Conservation (phyloP, 2,888 invertebrate species). For the Ellobium chinense region DNA sequence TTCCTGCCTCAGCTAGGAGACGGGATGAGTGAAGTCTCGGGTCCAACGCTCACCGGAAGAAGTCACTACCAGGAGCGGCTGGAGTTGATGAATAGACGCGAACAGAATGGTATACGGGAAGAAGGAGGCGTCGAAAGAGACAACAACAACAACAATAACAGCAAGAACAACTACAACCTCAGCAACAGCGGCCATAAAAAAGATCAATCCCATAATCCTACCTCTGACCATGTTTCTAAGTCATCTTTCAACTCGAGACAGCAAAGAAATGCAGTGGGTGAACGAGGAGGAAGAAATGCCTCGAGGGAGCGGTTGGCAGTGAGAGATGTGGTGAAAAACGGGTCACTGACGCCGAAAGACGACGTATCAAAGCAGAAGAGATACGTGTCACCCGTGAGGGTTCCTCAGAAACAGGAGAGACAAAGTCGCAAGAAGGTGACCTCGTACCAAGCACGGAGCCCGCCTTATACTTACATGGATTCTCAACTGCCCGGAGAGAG, state of each 20-base stretch:
- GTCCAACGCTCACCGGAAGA: not conserved
- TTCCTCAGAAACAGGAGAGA: not conserved
- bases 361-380: not conserved
- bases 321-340: slow-evolving; percentile 1
- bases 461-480: slow-evolving; percentile 2
- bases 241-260: not conserved
- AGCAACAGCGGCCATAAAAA: not conserved
- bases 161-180: not conserved
- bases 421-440: not conserved
- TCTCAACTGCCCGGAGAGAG: slow-evolving; percentile 15
- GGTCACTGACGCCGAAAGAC: not conserved
- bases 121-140: not conserved
- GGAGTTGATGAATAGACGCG: slow-evolving; percentile 1
- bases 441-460: not conserved
- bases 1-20: slow-evolving; percentile 43
- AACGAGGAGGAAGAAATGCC: not conserved
- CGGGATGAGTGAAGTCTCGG: slow-evolving; percentile 22
- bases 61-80: slow-evolving; percentile 18
- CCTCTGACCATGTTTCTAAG: not conserved
- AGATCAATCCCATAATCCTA: not conserved
- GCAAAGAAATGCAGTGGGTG: not conserved
- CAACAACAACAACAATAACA: not conserved
- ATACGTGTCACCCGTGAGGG: not conserved
- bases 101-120: not conserved
- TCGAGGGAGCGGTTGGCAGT: not conserved